Evolutionary conservation across 1,140 invertebrate genomes (phyloP), one percentile per base, ranked within the genome.

Genomic region (Holotrichia oblita): DNA sequence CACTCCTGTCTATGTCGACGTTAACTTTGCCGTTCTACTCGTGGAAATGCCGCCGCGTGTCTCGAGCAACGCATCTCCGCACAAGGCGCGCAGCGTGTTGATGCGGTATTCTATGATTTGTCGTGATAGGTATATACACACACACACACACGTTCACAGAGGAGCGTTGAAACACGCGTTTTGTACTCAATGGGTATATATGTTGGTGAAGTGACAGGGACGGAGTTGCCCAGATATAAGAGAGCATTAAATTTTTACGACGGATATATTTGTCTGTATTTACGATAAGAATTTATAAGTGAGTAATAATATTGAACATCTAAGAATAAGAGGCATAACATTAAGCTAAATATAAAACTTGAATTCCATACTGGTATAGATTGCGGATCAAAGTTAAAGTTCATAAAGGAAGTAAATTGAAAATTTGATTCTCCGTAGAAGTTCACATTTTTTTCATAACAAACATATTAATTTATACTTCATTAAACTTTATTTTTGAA

Each of bases 21-120:
- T 17, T 17, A 17, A 55, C 48, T 55, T 14, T 17, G n/a, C n/a
- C 48, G 48, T 55, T 17, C 48, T 55, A 17, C 17, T 69, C 61
- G 61, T 69, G 17, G 20, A 69, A 69, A 69, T 27, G 61, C 61
- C 61, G 20, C 27, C n/a, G 61, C 61, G 48, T 20, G 61, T 69
- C 27, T 69, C 61, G 61, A 27, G 22, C 61, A 22, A 14, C 14
- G 48, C 48, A 17, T 55, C 48, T 55, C 48, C 48, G 48, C 48
- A 44, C 42, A 55, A 14, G 48, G 48, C 48, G 48, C 48, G 44
- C 44, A 17, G 61, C 12, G 61, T 69, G 61, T 69, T 69, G 61
- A 69, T 22, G 61, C 61, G 61, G 61, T 69, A 69, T 69, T 14
- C 61, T 17, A 69, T 27, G 61, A 69, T 69, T 69, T 69, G 22